Conservation (phyloP, 2,888 invertebrate genomes). For the Odontomyia ornata region DNA sequence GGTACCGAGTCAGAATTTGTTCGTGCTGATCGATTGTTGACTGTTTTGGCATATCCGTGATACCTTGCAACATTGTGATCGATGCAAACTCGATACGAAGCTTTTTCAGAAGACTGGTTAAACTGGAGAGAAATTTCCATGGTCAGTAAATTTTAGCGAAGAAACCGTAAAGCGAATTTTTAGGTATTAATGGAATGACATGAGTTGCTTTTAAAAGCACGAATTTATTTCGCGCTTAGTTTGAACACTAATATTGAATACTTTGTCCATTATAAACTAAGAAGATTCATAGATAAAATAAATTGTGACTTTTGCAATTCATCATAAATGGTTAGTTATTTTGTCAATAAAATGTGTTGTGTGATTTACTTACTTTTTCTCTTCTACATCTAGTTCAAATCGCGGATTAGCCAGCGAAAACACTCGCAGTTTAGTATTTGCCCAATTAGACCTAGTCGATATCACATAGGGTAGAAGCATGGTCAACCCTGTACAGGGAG, state of each 20-base stretch:
- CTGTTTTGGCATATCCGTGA: conserved; percentile 81
- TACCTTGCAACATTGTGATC: conserved; percentile 89
- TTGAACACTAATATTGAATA: too few relatives aligned
- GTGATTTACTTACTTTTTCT: conserved; percentile 82
- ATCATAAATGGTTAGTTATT: too few relatives aligned
- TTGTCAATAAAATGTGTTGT: too few relatives aligned
- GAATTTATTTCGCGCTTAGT: not conserved
- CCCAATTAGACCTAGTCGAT: conserved; percentile 80
- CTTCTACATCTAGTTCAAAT: conserved; percentile 80
- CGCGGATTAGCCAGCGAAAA: conserved; percentile 85
- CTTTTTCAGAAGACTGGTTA: conserved; percentile 91
- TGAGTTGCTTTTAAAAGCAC: not conserved
- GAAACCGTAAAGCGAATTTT: too few relatives aligned
- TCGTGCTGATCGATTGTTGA: conserved; percentile 79
- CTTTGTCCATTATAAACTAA: too few relatives aligned
- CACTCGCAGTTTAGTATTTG: conserved; percentile 79
- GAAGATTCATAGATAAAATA: too few relatives aligned
- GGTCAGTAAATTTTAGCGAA: too few relatives aligned
- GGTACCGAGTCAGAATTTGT: conserved; percentile 75
- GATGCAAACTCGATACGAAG: conserved; percentile 95
- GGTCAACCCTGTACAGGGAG: conserved; percentile 67
- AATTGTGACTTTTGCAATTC: too few relatives aligned
- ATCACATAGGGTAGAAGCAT: conserved; percentile 87
- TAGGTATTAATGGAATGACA: too few relatives aligned
- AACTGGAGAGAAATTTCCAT: conserved; percentile 74